These are phyloP conservation scores for Leptopilina clavipes DNA, from an alignment of 1,140 invertebrate genomes.

Conservation along the genomic window DNA sequence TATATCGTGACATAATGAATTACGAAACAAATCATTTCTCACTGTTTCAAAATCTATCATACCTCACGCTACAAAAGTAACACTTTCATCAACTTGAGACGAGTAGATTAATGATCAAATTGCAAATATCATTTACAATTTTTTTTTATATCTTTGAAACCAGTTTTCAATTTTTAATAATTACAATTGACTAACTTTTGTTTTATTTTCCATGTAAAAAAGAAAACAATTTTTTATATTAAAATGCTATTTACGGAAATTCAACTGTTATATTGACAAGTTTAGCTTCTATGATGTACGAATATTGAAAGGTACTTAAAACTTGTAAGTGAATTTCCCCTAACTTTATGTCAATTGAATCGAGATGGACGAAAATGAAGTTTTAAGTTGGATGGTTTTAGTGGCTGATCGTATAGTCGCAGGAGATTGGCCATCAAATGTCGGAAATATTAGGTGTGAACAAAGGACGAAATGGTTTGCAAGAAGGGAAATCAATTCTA, in stretches of 20 bases:
- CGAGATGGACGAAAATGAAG: background rate
- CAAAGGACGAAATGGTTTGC: constrained; percentile 26
- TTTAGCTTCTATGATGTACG: too few species aligned
- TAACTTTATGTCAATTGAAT: background rate
- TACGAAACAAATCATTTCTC: background rate
- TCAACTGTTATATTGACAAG: too few species aligned
- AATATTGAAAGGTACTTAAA: too few species aligned
- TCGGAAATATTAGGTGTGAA: background rate
- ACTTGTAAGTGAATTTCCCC: too few species aligned
- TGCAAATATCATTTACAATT: background rate
- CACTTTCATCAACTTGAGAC: background rate
- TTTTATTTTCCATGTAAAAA: too few species aligned
- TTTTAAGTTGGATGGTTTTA: background rate
- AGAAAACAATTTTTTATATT: too few species aligned
- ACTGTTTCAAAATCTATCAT: background rate
- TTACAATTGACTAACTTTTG: too few species aligned
- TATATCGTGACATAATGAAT: background rate
- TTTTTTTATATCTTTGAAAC: background rate
- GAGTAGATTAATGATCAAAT: constrained; percentile 1
- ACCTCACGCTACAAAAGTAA: background rate
- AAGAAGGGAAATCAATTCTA: constrained; percentile 58
- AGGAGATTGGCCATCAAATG: background rate
- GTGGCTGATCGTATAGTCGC: background rate
- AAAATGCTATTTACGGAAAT: too few species aligned
- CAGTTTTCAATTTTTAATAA: too few species aligned